phyloP scores from a whole-genome alignment of 2,113 vertebrate species.

The Eudorcas thomsonii region DNA sequence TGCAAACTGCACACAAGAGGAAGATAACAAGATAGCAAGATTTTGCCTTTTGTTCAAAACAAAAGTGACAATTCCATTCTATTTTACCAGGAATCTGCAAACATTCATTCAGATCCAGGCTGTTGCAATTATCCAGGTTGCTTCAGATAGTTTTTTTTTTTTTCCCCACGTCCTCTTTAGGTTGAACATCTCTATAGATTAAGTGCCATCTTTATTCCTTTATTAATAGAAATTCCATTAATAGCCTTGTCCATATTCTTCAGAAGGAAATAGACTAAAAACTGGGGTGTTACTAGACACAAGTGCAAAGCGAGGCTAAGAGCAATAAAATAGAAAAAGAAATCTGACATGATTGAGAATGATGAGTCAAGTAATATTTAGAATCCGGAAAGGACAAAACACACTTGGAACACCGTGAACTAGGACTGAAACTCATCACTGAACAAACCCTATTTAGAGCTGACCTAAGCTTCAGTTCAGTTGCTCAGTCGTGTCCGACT shows the following conservation, averaged over 20 bases:
- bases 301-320: neutral
- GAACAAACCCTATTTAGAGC: slow-evolving; percentile 50
- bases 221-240: slow-evolving; percentile 14
- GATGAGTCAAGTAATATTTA: slow-evolving; percentile 58
- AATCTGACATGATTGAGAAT: slow-evolving; percentile 24
- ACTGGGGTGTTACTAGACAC: neutral
- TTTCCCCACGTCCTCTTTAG: neutral
- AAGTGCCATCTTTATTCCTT: slow-evolving; percentile 31
- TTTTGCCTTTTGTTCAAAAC: neutral
- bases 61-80: neutral
- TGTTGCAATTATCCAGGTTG: slow-evolving; percentile 20
- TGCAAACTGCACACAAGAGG: neutral
- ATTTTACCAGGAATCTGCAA: slow-evolving; percentile 36
- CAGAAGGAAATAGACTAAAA: neutral
- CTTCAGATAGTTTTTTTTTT: neutral
- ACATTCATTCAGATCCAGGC: neutral
- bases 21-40: neutral
- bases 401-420: neutral
- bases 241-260: slow-evolving; percentile 7
- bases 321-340: slow-evolving; percentile 27
- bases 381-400: slow-evolving; percentile 51
- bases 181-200: slow-evolving; percentile 32
- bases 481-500: too few relatives aligned
- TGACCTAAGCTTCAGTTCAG: slow-evolving; percentile 17
- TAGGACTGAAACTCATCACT: slow-evolving; percentile 3